Base-by-base conservation (phyloP, 1,140 invertebrate species). In the Andrena cerasifolii region DNA sequence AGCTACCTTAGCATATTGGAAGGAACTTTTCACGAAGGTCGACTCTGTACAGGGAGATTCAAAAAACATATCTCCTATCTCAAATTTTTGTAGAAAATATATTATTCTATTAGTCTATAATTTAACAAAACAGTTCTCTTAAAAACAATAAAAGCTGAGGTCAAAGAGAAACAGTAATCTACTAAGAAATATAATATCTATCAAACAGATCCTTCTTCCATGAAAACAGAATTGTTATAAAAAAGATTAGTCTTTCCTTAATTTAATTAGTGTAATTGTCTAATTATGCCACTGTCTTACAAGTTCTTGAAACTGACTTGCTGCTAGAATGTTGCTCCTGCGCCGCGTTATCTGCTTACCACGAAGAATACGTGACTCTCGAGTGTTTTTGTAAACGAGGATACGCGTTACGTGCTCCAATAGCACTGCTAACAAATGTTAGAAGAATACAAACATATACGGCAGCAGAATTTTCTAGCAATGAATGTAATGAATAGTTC, bases 11-110 rank as follows among this genome's bases (percentile, higher is more conserved):
- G 40, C 63, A 75, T 36, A 75, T 75, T 58, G 63, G 31, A 49
- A 75, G 21, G 21, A 68, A 58, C 62, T 66, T 66, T 66, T 49
- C 3, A 21, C 26, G 40, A 75, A 75, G 63, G 53, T 66, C 61
- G 12, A 14, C 18, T 33, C 28, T 36, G 1, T 75, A 67, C 40
- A 66, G 16, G 28, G 2, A 0, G n/a, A 26, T 8, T 24, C 14
- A 75, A 66, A 67, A 47, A 5, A 12, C 26, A 14, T 21, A 16
- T 8, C 8, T 14, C 7, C n/a, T 7, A 24, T n/a, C 10, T 53
- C 21, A n/a, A 3, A 4, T 49, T n/a, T 49, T 49, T n/a, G 45
- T 4, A 7, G 10, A 47, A 49, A n/a, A n/a, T 49, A n/a, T 40
- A 40, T 40, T 40, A 40, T 10, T 40, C 10, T 40, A 3, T 40